phyloP scores from a whole-genome alignment of 2,113 vertebrate species.

The Saguinus imperator region DNA sequence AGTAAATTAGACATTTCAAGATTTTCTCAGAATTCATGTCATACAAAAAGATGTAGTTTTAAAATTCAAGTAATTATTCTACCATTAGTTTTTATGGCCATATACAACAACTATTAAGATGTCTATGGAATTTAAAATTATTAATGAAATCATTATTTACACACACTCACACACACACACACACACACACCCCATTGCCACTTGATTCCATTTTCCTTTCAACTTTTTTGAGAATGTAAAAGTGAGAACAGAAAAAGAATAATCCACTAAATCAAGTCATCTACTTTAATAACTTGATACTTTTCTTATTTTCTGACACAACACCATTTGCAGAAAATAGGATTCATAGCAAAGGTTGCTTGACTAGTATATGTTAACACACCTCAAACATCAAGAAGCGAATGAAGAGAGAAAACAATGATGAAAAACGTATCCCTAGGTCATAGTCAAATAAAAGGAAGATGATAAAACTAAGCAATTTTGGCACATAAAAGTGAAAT shows the following conservation, averaged over 20 bases:
- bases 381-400: not conserved
- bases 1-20: not conserved
- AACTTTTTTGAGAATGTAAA: not conserved
- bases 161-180: not conserved
- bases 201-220: not conserved
- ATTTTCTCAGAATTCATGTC: not conserved
- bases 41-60: slow-evolving; percentile 46
- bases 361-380: not conserved
- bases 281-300: not conserved
- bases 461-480: not conserved
- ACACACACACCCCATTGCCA: not conserved
- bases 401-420: not conserved
- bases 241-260: not conserved
- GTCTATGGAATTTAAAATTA: not conserved
- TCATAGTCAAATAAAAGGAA: not conserved
- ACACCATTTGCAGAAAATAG: not conserved
- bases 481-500: slow-evolving; percentile 51
- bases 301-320: not conserved
- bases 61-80: slow-evolving; percentile 54
- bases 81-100: slow-evolving; percentile 44
- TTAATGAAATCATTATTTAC: slow-evolving; percentile 3
- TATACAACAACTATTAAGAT: not conserved
- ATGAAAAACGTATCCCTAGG: not conserved
- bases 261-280: not conserved
- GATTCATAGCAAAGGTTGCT: not conserved